These are phyloP conservation scores for Eriocheir sinensis DNA, from an alignment of 1,140 invertebrate genomes.

Conservation along the genomic window DNA sequence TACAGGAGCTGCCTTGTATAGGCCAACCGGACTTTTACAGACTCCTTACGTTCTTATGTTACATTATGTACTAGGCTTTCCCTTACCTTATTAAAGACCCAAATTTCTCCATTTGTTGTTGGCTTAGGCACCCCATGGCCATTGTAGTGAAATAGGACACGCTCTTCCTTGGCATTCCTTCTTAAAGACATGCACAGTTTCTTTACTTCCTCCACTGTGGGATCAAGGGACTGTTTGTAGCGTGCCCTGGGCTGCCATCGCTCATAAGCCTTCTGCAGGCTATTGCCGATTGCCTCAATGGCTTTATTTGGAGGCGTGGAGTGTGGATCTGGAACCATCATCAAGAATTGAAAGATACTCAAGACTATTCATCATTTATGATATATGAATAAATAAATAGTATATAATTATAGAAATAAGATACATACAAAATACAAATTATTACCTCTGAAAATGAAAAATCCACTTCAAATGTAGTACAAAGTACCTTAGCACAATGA, in stretches of 20 bases:
- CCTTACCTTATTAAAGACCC: constrained; percentile 98
- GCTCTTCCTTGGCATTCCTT: constrained; percentile 99
- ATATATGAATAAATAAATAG: no score
- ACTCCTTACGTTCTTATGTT: no score
- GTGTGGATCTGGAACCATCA: constrained; percentile 63
- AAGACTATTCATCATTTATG: no score
- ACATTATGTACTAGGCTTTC: no score
- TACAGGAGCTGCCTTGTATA: no score
- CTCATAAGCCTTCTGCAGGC: constrained; percentile 97
- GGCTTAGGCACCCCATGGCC: constrained; percentile 99
- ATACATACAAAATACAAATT: no score
- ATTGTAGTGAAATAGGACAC: constrained; percentile 99
- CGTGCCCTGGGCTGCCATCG: constrained; percentile 98
- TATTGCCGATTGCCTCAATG: constrained; percentile 94
- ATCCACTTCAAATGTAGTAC: no score
- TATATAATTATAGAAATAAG: no score
- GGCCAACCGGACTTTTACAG: no score
- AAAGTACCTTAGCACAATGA: no score
- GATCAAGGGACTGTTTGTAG: constrained; percentile 98
- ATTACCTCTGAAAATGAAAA: no score
- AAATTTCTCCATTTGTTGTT: constrained; percentile 99
- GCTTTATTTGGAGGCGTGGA: constrained; percentile 86
- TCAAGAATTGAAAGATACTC: no score
- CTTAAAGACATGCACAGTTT: constrained; percentile 97
- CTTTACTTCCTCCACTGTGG: constrained; percentile 98